phyloP scores from a whole-genome alignment of 2,113 vertebrate genomes.

The Lepisosteus oculatus region DNA sequence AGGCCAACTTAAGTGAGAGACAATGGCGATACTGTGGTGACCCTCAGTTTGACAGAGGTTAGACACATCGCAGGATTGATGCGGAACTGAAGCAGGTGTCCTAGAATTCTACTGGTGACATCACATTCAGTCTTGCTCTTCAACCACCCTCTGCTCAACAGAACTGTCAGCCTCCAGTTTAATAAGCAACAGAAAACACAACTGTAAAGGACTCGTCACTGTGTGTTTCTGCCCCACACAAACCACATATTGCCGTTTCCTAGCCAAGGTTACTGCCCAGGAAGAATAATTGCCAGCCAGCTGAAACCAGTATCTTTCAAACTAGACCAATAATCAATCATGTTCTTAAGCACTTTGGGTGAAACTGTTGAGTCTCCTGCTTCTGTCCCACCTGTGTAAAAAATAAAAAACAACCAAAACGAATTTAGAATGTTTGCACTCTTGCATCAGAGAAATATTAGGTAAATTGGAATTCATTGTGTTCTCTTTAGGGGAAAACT shows the following conservation, averaged over 20 bases:
- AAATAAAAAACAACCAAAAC: no score
- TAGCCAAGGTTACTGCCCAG: not conserved
- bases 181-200: not conserved
- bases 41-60: not conserved
- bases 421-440: not conserved
- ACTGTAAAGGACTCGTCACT: not conserved
- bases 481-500: not conserved
- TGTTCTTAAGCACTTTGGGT: not conserved
- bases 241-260: not conserved
- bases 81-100: not conserved
- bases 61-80: not conserved
- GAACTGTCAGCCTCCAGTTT: slow-evolving; percentile 1
- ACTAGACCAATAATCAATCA: slow-evolving; percentile 1
- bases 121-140: not conserved
- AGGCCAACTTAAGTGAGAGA: not conserved
- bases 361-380: not conserved
- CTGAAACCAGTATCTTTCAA: not conserved
- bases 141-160: not conserved
- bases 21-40: not conserved
- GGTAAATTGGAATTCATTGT: not conserved
- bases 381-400: no score
- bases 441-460: slow-evolving; percentile 3
- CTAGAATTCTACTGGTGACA: no score
- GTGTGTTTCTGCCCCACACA: not conserved
- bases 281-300: not conserved